These are phyloP conservation scores for Ia io DNA, from an alignment of 2,113 vertebrate genomes.

Conservation along the genomic window DNA sequence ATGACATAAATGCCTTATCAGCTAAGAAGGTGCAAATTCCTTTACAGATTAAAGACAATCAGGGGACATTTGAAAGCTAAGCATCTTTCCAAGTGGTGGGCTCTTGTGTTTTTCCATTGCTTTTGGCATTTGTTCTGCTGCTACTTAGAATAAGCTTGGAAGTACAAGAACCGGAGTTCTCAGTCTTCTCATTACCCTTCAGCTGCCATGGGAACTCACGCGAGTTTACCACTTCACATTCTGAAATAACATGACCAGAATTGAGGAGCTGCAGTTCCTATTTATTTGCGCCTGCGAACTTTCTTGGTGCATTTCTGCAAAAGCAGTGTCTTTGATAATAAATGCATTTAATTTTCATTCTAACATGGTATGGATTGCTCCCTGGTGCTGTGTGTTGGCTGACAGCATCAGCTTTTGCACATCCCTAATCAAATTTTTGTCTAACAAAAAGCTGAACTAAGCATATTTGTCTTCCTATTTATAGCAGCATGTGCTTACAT, in stretches of 20 bases:
- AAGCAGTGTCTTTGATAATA: conserved; percentile 71
- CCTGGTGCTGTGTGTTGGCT: conserved; percentile 64
- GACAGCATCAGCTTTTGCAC: conserved; percentile 73
- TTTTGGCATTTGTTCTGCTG: conserved; percentile 25
- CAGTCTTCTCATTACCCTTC: conserved; percentile 69
- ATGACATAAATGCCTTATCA: not conserved
- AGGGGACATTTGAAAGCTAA: not conserved
- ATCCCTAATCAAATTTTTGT: conserved; percentile 76
- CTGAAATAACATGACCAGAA: conserved; percentile 54
- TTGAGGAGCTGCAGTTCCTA: conserved; percentile 48
- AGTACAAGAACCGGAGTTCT: conserved; percentile 37
- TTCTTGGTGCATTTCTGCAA: conserved; percentile 36
- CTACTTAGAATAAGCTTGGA: conserved; percentile 19
- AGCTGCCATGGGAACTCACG: conserved; percentile 61
- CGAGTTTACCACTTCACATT: conserved; percentile 50
- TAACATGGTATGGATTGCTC: conserved; percentile 72
- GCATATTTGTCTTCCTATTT: conserved; percentile 77
- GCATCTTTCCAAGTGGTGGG: not conserved
- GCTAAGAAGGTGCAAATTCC: not conserved
- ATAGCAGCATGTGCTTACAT: conserved; percentile 67
- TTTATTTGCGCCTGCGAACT: conserved; percentile 69
- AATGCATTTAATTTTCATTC: conserved; percentile 75
- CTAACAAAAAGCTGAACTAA: conserved; percentile 74
- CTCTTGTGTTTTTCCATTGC: not conserved
- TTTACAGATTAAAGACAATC: not conserved